Percentiles rank a stretch among this genome's conserved stretches.
Conservation (phyloP, 2,113 vertebrate species). For the Eublepharis macularius region DNA sequence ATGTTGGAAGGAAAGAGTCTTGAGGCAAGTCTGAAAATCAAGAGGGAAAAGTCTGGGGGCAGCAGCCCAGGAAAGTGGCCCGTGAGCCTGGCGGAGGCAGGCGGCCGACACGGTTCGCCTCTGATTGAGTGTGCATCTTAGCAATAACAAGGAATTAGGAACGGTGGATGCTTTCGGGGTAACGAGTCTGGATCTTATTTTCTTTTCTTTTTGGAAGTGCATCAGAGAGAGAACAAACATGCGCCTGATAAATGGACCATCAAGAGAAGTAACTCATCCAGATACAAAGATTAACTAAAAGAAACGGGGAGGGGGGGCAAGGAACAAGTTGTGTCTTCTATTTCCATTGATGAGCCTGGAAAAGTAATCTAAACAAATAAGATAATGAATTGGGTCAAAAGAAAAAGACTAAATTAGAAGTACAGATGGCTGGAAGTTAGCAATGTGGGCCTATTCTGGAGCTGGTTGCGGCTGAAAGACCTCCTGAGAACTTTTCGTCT, state of each 20-base stretch:
- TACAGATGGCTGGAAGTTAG: background rate
- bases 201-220: conserved; percentile 16
- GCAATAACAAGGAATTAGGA: conserved; percentile 29
- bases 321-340: background rate
- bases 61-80: background rate
- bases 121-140: conserved; percentile 4
- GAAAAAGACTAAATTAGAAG: background rate
- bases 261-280: conserved; percentile 31
- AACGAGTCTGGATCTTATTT: conserved; percentile 24
- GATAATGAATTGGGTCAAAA: background rate
- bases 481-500: background rate
- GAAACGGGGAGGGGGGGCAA: background rate
- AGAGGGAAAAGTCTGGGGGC: background rate
- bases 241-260: conserved; percentile 33
- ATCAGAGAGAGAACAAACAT: conserved; percentile 24
- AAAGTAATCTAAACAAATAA: conserved; percentile 28
- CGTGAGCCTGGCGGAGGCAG: background rate
- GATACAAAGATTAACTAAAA: conserved; percentile 20
- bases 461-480: background rate
- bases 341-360: conserved; percentile 1
- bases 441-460: background rate
- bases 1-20: background rate
- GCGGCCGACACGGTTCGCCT: background rate
- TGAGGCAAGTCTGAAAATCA: background rate
- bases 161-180: background rate